Conservation (phyloP, 2,797 vertebrate species). For the Sebastes variabilis region DNA sequence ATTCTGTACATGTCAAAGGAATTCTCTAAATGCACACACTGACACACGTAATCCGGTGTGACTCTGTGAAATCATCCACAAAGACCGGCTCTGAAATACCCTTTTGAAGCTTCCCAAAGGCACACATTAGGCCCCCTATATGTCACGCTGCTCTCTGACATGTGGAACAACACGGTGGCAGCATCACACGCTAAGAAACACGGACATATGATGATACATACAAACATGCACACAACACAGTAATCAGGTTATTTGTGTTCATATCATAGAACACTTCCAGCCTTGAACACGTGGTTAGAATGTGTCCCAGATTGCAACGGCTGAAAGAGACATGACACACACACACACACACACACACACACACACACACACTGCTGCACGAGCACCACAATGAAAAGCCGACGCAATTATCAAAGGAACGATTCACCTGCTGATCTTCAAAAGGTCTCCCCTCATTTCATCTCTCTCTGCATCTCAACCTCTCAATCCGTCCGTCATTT, state of each 20-base stretch:
- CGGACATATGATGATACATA: not conserved
- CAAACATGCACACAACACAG: not conserved
- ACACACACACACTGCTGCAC: not conserved
- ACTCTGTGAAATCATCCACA: constrained; percentile 49
- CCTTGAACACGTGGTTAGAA: not conserved
- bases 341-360: too few species aligned
- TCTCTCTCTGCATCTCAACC: constrained; percentile 37
- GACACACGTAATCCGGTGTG: constrained; percentile 20
- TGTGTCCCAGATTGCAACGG: not conserved
- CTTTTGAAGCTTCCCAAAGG: constrained; percentile 56
- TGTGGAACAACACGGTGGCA: constrained; percentile 26
- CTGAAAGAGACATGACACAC: not conserved
- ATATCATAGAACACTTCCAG: not conserved
- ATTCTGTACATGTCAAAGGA: constrained; percentile 14
- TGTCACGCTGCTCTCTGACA: constrained; percentile 51
- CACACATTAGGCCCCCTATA: constrained; percentile 33
- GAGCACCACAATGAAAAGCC: constrained; percentile 47
- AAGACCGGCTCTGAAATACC: constrained; percentile 32
- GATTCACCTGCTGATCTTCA: constrained; percentile 76
- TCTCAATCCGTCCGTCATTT: constrained; percentile 31
- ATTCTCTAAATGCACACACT: constrained; percentile 17
- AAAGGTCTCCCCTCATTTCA: constrained; percentile 61
- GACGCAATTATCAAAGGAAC: constrained; percentile 70
- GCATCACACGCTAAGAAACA: constrained; percentile 1
- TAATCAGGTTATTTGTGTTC: not conserved